These are phyloP conservation scores for Thamnophis elegans DNA, from an alignment of 2,797 vertebrate genomes.

Conservation along the genomic window DNA sequence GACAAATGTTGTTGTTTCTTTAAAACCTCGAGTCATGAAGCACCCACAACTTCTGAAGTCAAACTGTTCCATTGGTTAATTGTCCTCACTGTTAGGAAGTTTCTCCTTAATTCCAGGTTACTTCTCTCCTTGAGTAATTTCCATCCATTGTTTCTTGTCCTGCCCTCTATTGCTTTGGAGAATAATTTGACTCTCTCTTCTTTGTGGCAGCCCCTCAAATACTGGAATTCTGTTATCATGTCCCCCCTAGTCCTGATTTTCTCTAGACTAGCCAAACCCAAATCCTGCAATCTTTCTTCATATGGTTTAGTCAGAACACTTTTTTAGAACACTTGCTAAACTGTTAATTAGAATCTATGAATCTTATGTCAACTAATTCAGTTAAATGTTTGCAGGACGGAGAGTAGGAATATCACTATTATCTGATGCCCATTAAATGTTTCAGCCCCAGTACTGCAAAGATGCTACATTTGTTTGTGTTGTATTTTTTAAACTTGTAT, in stretches of 20 bases:
- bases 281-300: no score
- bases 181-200: background rate
- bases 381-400: background rate
- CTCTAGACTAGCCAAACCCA: background rate
- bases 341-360: background rate
- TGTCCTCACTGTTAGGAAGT: background rate
- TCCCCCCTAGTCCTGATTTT: background rate
- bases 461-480: constrained; percentile 12
- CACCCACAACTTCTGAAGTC: background rate
- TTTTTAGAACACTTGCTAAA: background rate
- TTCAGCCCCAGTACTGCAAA: background rate
- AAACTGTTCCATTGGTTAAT: background rate
- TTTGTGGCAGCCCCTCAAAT: background rate
- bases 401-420: background rate
- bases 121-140: background rate
- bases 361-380: background rate
- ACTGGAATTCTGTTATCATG: background rate
- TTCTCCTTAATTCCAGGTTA: background rate
- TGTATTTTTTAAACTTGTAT: constrained; percentile 28
- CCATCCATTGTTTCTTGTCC: background rate
- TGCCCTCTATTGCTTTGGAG: background rate
- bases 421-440: background rate
- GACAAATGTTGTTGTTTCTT: background rate
- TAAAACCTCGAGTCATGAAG: background rate
- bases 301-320: no score